Evolutionary conservation across 2,113 vertebrate species (phyloP).

Genomic region (Brachyhypopomus gauderio): DNA sequence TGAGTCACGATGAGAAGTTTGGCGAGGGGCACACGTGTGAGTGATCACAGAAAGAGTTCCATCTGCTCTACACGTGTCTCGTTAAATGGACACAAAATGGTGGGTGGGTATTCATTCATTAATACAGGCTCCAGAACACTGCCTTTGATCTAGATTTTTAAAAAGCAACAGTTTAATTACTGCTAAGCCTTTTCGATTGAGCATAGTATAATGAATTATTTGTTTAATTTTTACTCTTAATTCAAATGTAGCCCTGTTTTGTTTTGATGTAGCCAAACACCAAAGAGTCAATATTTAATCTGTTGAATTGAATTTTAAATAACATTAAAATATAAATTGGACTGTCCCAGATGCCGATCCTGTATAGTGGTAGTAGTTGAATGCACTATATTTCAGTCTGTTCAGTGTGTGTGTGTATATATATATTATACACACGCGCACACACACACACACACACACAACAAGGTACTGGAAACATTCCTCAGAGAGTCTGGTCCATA

Average conservation of each 20-base stretch:
- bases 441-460: too few relatives aligned
- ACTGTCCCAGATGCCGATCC: too few relatives aligned
- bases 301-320: too few relatives aligned
- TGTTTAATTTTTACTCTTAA: background rate
- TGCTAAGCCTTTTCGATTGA: background rate
- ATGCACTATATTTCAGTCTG: too few relatives aligned
- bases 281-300: too few relatives aligned
- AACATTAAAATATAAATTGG: too few relatives aligned
- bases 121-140: background rate
- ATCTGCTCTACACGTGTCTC: background rate
- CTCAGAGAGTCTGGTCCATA: too few relatives aligned
- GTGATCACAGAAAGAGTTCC: background rate
- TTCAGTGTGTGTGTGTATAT: too few relatives aligned
- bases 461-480: too few relatives aligned
- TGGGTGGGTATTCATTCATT: background rate
- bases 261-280: background rate
- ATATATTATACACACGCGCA: too few relatives aligned
- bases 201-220: background rate
- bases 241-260: background rate
- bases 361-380: too few relatives aligned
- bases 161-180: background rate
- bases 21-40: background rate
- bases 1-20: conserved; percentile 22
- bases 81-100: background rate
- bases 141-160: background rate